Conservation (phyloP, 2,888 invertebrate genomes). For the Acrobasis suavella region DNA sequence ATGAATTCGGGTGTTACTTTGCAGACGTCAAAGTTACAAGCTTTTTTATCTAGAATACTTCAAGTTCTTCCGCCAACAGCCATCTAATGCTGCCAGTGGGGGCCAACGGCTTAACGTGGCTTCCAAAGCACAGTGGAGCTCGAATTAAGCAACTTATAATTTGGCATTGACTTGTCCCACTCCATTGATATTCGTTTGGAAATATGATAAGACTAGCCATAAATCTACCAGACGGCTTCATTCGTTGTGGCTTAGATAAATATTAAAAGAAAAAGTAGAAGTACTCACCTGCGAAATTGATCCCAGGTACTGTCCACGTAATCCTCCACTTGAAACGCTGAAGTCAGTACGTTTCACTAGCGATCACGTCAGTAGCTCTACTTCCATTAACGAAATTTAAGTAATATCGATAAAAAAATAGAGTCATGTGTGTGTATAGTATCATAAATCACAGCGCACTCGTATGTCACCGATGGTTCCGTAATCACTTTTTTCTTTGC, state of each 20-base stretch:
- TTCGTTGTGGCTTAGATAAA: neutral
- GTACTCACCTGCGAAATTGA: slow-evolving; percentile 52
- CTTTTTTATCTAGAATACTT: no score
- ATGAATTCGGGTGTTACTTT: no score
- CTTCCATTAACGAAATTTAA: slow-evolving; percentile 47
- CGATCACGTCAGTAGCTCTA: slow-evolving; percentile 62
- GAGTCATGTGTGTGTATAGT: slow-evolving; percentile 50
- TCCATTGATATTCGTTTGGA: no score
- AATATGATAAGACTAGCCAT: no score
- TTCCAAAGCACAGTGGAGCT: no score
- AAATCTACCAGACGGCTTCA: no score
- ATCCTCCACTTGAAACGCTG: slow-evolving; percentile 75
- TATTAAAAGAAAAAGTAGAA: slow-evolving; percentile 24
- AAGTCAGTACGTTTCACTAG: slow-evolving; percentile 64
- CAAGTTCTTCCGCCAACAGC: no score
- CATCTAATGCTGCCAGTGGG: no score
- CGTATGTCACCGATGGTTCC: slow-evolving; percentile 65
- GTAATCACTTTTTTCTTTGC: slow-evolving; percentile 79
- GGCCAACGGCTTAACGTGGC: no score
- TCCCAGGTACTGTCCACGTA: slow-evolving; percentile 59
- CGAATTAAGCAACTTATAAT: no score
- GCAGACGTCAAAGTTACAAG: no score
- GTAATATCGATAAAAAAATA: slow-evolving; percentile 54
- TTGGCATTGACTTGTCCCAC: no score
- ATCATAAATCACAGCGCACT: slow-evolving; percentile 73